phyloP scores from a whole-genome alignment of 2,888 invertebrate genomes.

The Agrilus biguttatus region DNA sequence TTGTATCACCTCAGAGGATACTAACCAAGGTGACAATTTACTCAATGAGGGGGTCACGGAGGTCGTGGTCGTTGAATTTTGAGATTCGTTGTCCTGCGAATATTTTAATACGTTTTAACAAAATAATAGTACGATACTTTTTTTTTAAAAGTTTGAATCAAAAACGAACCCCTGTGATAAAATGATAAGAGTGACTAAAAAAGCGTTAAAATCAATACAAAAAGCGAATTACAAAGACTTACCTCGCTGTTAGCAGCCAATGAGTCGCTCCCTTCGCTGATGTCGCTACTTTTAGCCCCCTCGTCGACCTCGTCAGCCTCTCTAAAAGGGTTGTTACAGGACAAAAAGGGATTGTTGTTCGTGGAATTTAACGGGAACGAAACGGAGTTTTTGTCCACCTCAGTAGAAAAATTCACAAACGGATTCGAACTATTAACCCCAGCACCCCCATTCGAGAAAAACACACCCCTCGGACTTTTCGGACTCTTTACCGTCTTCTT shows the following conservation, averaged over 20 bases:
- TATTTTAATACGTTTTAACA: too few species aligned
- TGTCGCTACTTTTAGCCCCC: slow-evolving; percentile 2
- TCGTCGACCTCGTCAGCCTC: slow-evolving; percentile 12
- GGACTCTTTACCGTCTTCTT: slow-evolving; percentile 6
- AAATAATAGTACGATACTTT: too few species aligned
- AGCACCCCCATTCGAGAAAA: slow-evolving; percentile 2
- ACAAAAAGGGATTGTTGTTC: slow-evolving; percentile 27
- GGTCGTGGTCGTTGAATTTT: slow-evolving; percentile 19
- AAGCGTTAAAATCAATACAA: background rate
- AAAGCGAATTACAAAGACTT: slow-evolving; percentile 9
- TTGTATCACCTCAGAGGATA: slow-evolving; percentile 55
- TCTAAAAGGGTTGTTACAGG: slow-evolving; percentile 26
- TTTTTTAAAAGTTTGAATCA: too few species aligned
- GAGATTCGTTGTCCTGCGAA: too few species aligned
- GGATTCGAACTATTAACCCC: slow-evolving; percentile 18
- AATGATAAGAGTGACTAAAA: too few species aligned
- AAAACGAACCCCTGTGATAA: too few species aligned
- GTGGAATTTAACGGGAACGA: slow-evolving; percentile 34
- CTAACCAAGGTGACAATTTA: slow-evolving; percentile 71
- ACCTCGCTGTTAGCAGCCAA: slow-evolving; percentile 12
- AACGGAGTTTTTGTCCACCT: slow-evolving; percentile 24
- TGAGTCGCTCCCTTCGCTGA: slow-evolving; percentile 7
- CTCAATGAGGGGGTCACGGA: slow-evolving; percentile 45
- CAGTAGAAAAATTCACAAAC: slow-evolving; percentile 19
- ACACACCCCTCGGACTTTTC: slow-evolving; percentile 7